These are phyloP conservation scores for Brotula barbata DNA, from an alignment of 2,797 vertebrate genomes.

Conservation along the genomic window DNA sequence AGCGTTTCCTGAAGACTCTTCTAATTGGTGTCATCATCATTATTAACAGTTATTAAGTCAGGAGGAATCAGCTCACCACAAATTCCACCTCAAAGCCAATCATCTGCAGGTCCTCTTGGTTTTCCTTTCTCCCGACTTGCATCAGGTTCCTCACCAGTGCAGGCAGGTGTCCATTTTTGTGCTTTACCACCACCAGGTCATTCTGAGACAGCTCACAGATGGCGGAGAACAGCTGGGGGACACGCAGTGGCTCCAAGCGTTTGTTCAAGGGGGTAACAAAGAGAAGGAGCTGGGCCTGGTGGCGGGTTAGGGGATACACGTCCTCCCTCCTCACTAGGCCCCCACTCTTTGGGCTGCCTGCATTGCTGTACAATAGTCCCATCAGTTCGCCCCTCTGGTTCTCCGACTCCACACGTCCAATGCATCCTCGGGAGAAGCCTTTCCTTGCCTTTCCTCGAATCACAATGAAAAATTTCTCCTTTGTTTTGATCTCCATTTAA, in stretches of 20 bases:
- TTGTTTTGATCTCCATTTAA: slow-evolving; percentile 68
- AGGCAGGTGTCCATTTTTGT: slow-evolving; percentile 70
- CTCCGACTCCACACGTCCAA: slow-evolving; percentile 71
- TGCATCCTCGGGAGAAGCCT: slow-evolving; percentile 70
- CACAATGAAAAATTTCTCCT: slow-evolving; percentile 76
- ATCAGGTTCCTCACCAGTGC: slow-evolving; percentile 80
- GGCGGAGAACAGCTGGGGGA: slow-evolving; percentile 78
- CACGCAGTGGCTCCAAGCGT: slow-evolving; percentile 77
- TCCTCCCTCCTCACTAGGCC: slow-evolving; percentile 70
- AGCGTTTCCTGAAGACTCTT: background rate
- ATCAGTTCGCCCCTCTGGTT: slow-evolving; percentile 60
- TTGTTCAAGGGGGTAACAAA: slow-evolving; percentile 63
- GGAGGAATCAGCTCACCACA: slow-evolving; percentile 68
- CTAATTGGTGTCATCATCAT: background rate
- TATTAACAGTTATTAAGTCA: background rate
- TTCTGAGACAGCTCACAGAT: slow-evolving; percentile 76
- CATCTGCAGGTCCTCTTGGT: slow-evolving; percentile 74
- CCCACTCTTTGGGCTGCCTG: slow-evolving; percentile 56
- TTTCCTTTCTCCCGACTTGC: slow-evolving; percentile 73
- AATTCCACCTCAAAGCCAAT: slow-evolving; percentile 81
- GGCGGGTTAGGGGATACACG: slow-evolving; percentile 70
- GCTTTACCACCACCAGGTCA: slow-evolving; percentile 78
- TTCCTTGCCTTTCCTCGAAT: slow-evolving; percentile 71
- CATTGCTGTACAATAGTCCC: slow-evolving; percentile 61
- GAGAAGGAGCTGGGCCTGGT: slow-evolving; percentile 82